Evolutionary conservation across 2,797 vertebrate genomes (phyloP).

Genomic region (Syndactyla subalaris): DNA sequence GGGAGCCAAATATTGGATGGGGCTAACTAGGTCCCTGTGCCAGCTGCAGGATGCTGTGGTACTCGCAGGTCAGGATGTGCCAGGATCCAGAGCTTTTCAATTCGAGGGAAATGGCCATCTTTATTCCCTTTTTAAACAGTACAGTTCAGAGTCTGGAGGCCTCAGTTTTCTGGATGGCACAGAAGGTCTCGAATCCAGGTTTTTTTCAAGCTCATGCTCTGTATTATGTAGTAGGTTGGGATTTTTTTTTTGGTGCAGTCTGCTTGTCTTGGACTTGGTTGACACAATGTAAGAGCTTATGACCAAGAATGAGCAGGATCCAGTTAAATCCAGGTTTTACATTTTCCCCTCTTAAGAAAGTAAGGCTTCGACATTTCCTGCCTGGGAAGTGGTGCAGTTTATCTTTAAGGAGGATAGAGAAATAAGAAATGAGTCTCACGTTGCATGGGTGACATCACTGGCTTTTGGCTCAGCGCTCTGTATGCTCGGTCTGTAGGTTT

Average conservation of each 20-base stretch:
- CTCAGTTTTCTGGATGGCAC: background rate
- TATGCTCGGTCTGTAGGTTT: slow-evolving; percentile 78
- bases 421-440: slow-evolving; percentile 89
- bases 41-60: background rate
- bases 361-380: slow-evolving; percentile 54
- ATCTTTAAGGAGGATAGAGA: slow-evolving; percentile 88
- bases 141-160: background rate
- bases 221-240: background rate
- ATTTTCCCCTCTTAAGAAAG: slow-evolving; percentile 51
- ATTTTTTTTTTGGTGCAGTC: slow-evolving; percentile 25
- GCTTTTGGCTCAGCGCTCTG: slow-evolving; percentile 80
- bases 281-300: background rate
- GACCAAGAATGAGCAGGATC: background rate
- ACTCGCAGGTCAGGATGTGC: background rate
- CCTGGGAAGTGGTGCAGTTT: slow-evolving; percentile 78
- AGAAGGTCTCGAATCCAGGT: background rate
- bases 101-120: background rate
- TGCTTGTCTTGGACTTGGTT: background rate
- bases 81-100: background rate
- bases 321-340: slow-evolving; percentile 51
- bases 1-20: background rate
- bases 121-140: background rate
- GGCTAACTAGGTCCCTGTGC: background rate
- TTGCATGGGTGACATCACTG: slow-evolving; percentile 91
- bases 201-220: background rate